Evolutionary conservation across 53 echinoderm and acorn worm genomes (phyloP).

Genomic region (Echinometra lucunter): DNA sequence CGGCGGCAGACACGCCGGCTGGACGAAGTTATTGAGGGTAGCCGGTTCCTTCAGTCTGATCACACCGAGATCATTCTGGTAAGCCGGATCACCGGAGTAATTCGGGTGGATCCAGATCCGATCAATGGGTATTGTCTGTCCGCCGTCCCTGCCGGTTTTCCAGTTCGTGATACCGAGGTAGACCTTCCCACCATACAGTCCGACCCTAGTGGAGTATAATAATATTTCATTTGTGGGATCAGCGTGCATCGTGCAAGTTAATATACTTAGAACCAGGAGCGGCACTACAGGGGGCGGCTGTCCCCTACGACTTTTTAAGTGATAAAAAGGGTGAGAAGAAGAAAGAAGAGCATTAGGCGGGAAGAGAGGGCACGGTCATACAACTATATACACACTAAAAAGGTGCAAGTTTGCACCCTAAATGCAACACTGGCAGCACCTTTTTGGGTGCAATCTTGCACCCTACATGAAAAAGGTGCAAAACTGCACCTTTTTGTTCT

Average conservation of each 20-base stretch:
- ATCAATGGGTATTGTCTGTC: conserved; percentile 32
- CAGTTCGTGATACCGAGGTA: conserved; percentile 58
- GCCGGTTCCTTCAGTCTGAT: conserved; percentile 38
- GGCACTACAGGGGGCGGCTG: too few species aligned
- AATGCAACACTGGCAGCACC: too few species aligned
- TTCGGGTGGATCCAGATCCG: conserved; percentile 41
- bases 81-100: conserved; percentile 35
- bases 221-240: neutral
- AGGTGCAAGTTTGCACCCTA: too few species aligned
- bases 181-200: conserved; percentile 6
- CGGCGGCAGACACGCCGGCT: conserved; percentile 61
- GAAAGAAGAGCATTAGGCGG: too few species aligned
- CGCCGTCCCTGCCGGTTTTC: conserved; percentile 45
- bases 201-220: neutral
- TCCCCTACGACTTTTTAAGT: too few species aligned
- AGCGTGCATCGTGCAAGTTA: neutral
- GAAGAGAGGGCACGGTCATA: too few species aligned
- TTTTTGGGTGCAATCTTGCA: too few species aligned
- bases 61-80: conserved; percentile 46
- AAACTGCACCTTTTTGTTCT: too few species aligned
- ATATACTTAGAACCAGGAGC: too few species aligned
- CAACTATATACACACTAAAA: too few species aligned
- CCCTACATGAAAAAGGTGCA: too few species aligned
- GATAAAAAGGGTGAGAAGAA: too few species aligned
- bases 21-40: conserved; percentile 42